Evolutionary conservation across 2,888 invertebrate species (phyloP).

Genomic region (Morinoia aosen): DNA sequence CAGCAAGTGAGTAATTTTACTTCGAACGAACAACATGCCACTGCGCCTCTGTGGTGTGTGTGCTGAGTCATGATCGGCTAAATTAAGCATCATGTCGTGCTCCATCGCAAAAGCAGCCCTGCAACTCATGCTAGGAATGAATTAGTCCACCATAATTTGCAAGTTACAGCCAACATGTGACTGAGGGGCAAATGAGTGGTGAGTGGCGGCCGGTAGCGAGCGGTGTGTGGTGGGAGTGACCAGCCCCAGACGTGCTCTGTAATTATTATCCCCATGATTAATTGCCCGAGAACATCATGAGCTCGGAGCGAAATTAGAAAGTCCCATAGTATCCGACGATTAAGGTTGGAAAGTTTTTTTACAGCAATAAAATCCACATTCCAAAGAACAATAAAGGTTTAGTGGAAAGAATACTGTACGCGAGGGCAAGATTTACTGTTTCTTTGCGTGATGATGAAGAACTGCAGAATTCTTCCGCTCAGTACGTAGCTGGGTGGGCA

Average conservation of each 20-base stretch:
- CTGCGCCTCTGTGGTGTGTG: not conserved
- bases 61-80: not conserved
- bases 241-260: not conserved
- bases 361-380: not conserved
- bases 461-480: not conserved
- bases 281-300: not conserved
- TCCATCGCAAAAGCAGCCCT: not conserved
- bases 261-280: not conserved
- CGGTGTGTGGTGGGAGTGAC: constrained; percentile 7
- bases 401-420: not conserved
- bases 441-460: not conserved
- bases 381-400: not conserved
- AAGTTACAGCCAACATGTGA: constrained; percentile 14
- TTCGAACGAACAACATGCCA: not conserved
- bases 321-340: not conserved
- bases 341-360: not conserved
- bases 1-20: not conserved
- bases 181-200: not conserved
- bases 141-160: not conserved
- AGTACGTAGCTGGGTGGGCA: not conserved
- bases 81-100: not conserved
- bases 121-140: not conserved
- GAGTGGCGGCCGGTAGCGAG: not conserved
- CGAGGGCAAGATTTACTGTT: not conserved
- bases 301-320: not conserved